Percentiles rank a stretch among this genome's conserved stretches.
These are phyloP conservation scores for Cheilosia urbana DNA, from an alignment of 2,888 invertebrate species.

Conservation along the genomic window DNA sequence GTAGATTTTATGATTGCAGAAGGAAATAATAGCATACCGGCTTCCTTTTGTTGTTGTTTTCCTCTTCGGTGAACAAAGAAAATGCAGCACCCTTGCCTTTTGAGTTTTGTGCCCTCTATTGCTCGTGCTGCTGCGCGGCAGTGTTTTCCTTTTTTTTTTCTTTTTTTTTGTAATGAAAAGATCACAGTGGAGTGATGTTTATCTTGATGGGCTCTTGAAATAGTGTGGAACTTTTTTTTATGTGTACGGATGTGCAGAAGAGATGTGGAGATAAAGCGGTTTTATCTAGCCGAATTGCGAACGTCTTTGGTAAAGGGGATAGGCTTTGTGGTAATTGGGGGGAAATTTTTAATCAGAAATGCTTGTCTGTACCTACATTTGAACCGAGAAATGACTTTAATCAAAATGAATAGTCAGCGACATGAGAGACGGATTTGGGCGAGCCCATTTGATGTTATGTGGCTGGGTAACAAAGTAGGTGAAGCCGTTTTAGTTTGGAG, in stretches of 20 bases:
- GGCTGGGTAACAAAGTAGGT: neutral
- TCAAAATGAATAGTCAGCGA: slow-evolving; percentile 17
- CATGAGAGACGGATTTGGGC: neutral
- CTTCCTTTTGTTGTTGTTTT: slow-evolving; percentile 65
- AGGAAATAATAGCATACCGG: slow-evolving; percentile 69
- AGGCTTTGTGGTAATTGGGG: slow-evolving; percentile 50
- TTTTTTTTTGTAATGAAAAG: slow-evolving; percentile 47
- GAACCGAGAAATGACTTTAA: slow-evolving; percentile 1
- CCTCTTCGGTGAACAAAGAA: slow-evolving; percentile 60
- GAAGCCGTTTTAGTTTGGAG: neutral
- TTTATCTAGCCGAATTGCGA: slow-evolving; percentile 58
- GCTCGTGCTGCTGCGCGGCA: slow-evolving; percentile 26
- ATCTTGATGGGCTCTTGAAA: slow-evolving; percentile 61
- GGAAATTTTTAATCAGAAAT: slow-evolving; percentile 26
- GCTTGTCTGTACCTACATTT: neutral
- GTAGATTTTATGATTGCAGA: slow-evolving; percentile 72
- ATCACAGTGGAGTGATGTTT: slow-evolving; percentile 64
- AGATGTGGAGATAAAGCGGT: slow-evolving; percentile 40
- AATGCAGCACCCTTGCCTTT: slow-evolving; percentile 68
- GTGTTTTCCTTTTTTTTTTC: neutral
- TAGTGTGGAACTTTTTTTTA: slow-evolving; percentile 44
- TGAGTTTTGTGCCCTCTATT: slow-evolving; percentile 3
- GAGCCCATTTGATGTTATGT: neutral
- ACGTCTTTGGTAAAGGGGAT: slow-evolving; percentile 34
- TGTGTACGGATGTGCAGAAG: slow-evolving; percentile 41